Conservation (phyloP, 2,888 invertebrate species). For the Andrena bicolor region DNA sequence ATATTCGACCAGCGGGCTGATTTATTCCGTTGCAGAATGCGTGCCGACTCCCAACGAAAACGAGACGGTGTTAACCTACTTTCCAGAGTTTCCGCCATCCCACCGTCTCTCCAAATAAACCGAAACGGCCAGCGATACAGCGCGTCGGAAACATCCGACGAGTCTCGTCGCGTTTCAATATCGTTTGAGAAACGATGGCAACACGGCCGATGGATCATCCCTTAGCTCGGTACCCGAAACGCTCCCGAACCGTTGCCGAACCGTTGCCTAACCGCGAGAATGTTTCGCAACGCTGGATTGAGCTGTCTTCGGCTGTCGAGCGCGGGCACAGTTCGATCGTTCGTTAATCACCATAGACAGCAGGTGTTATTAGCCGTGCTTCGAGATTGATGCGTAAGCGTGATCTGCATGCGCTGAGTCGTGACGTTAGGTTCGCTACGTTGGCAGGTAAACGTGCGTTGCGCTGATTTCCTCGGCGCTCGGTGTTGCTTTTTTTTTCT, state of each 20-base stretch:
- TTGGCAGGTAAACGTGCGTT: slow-evolving; percentile 5
- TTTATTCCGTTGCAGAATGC: slow-evolving; percentile 62
- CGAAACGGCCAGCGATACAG: background rate
- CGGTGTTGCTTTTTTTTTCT: slow-evolving; percentile 24
- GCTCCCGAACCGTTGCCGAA: background rate
- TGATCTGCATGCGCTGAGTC: slow-evolving; percentile 48
- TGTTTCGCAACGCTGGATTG: slow-evolving; percentile 33
- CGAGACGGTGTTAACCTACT: slow-evolving; percentile 48
- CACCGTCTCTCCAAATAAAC: background rate
- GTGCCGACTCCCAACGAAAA: slow-evolving; percentile 45
- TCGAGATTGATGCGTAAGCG: slow-evolving; percentile 44
- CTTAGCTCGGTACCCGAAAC: background rate
- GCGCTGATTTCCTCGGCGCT: background rate
- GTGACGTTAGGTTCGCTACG: slow-evolving; percentile 39
- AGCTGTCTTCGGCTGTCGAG: slow-evolving; percentile 34
- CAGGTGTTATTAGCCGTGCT: slow-evolving; percentile 57
- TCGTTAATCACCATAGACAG: slow-evolving; percentile 60
- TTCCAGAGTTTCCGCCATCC: slow-evolving; percentile 16
- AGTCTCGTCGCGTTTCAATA: background rate
- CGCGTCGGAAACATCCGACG: background rate
- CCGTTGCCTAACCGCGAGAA: background rate
- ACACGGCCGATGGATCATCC: background rate
- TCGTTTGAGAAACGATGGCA: background rate
- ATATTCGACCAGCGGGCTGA: slow-evolving; percentile 55
- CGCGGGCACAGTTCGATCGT: slow-evolving; percentile 45